Evolutionary conservation across 2,888 invertebrate species (phyloP).

Genomic region (Sericinus montela): DNA sequence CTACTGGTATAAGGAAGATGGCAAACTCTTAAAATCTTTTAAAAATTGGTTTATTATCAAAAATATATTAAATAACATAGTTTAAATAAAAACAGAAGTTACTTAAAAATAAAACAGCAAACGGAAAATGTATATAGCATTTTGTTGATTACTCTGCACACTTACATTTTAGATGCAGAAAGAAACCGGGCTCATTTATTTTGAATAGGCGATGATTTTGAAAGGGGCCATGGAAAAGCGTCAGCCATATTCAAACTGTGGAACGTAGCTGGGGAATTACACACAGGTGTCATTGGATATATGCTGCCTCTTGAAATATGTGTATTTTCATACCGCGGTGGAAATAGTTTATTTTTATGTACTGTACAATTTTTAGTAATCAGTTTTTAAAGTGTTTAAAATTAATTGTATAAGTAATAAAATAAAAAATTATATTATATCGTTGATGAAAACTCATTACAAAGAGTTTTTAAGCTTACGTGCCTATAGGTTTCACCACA

Average conservation of each 20-base stretch:
- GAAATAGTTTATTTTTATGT: background rate
- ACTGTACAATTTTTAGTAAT: background rate
- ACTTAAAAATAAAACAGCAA: too few relatives aligned
- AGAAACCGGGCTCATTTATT: constrained; percentile 13
- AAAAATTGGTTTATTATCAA: too few relatives aligned
- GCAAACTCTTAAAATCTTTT: too few relatives aligned
- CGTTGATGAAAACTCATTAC: too few relatives aligned
- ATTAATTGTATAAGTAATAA: too few relatives aligned
- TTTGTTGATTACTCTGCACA: constrained; percentile 8
- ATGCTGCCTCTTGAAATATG: background rate
- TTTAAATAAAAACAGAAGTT: background rate
- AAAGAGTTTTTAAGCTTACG: too few relatives aligned
- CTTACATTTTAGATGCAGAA: constrained; percentile 6
- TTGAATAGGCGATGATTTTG: constrained; percentile 13
- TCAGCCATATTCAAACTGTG: constrained; percentile 11
- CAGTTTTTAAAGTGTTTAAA: background rate
- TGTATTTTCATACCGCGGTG: background rate
- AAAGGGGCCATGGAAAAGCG: constrained; percentile 6
- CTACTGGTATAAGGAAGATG: too few relatives aligned
- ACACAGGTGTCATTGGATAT: constrained; percentile 9
- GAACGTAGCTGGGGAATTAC: background rate
- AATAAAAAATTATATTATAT: too few relatives aligned
- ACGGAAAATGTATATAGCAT: background rate
- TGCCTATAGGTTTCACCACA: too few relatives aligned
- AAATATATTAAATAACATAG: too few relatives aligned